A percentile compares a stretch with the other conserved stretches of the same genome.
These are phyloP conservation scores for Tanypteryx hageni DNA, from an alignment of 2,888 invertebrate species.

Conservation along the genomic window DNA sequence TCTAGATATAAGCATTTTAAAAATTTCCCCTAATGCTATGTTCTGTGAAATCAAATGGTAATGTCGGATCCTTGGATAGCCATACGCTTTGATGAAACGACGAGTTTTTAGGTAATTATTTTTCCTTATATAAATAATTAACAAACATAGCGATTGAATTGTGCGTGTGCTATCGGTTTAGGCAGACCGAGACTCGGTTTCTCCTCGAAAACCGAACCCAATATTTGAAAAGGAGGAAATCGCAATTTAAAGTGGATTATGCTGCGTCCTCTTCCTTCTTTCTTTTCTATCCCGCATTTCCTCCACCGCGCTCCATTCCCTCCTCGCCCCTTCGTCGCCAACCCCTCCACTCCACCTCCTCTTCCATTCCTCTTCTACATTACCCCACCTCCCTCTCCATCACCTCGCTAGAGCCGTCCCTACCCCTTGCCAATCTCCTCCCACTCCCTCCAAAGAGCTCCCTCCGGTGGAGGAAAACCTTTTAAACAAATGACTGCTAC, in stretches of 20 bases:
- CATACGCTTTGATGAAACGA: too few relatives aligned
- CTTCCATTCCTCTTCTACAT: background rate
- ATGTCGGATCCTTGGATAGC: too few relatives aligned
- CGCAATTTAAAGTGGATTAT: slow-evolving; percentile 67
- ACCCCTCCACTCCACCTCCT: slow-evolving; percentile 68
- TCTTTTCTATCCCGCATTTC: slow-evolving; percentile 32
- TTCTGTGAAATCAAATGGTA: too few relatives aligned
- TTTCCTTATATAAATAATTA: too few relatives aligned
- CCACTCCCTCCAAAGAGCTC: background rate
- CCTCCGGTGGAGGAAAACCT: slow-evolving; percentile 50
- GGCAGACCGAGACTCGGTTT: background rate
- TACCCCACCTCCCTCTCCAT: background rate
- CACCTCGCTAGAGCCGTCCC: background rate
- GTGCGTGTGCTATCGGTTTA: background rate
- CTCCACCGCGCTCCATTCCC: background rate
- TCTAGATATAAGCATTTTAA: too few relatives aligned
- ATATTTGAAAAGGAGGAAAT: slow-evolving; percentile 64
- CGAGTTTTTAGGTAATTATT: too few relatives aligned
- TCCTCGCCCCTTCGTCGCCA: background rate
- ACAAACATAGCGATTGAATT: background rate
- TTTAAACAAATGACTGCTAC: slow-evolving; percentile 63
- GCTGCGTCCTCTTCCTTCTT: slow-evolving; percentile 68
- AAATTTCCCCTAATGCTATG: too few relatives aligned
- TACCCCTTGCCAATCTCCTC: background rate
- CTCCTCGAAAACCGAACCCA: background rate